Evolutionary conservation across 2,113 vertebrate species (phyloP), one percentile per base, ranked within the genome.

Genomic region (Synodontis membranacea): DNA sequence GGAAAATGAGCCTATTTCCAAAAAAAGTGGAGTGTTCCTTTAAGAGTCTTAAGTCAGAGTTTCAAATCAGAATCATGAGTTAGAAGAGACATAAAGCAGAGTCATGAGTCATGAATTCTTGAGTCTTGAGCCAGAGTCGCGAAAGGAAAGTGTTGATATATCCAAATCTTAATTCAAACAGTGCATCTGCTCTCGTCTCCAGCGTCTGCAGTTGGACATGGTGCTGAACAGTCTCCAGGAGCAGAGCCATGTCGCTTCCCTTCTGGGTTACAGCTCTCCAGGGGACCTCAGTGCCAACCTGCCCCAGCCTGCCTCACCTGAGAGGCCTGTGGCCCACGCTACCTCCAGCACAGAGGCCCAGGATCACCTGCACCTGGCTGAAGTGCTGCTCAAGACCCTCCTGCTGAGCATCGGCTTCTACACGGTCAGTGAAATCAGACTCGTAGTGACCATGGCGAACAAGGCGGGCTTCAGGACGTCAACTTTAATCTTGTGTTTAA

Each of bases 201-300:
- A 96, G 95, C 95, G 95, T 84, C 91, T 96, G 68, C 95, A 96
- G 92, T 88, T 96, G 84, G 95, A 96, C 86, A 95, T 96, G 94
- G 95, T 96, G 80, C 93, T 96, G 85, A 95, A 94, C 88, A 96
- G 95, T 91, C 95, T 96, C 62, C 95, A 96, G 92, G 95, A 96
- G 84, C 95, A 96, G 91, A 94, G 93, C 90, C 95, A 96, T 39
- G 90, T 96, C 48, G 95, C 95, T 7, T 95, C 94, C 76, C 89
- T 96, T 76, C 92, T 96, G 15, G 95, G 95, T 23, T 96, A 95
- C 92, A 95, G 94, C 89, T 93, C 92, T 83, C 94, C 95, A 46
- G 94, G 93, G 28, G 95, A 96, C 52, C 88, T 92, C 39, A 86
- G 92, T 21, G 89, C 91, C 72, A 91, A 93, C 44, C 83, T 90